Percentiles rank a stretch among this genome's conserved stretches.
Evolutionary conservation across 2,797 vertebrate species (phyloP).

Genomic region (Xenops minutus): DNA sequence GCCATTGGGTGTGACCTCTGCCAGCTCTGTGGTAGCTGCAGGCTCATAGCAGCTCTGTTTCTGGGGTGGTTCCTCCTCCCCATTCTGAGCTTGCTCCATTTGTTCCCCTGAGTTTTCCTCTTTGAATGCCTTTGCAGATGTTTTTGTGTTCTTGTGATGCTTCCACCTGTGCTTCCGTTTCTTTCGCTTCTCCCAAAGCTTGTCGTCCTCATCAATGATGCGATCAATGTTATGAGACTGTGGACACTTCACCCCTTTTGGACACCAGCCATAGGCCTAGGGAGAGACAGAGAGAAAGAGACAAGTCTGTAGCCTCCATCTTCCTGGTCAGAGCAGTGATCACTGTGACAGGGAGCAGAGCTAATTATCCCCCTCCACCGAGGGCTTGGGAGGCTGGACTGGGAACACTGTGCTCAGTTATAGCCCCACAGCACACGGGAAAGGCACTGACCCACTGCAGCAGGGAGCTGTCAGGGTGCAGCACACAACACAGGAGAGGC

Average conservation of each 20-base stretch:
- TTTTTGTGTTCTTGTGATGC: constrained; percentile 71
- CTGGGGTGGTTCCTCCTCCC: constrained; percentile 54
- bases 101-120: constrained; percentile 9
- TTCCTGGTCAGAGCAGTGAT: not conserved
- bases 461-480: not conserved
- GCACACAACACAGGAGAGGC: accelerated
- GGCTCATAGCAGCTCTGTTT: constrained; percentile 66
- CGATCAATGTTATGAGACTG: constrained; percentile 92
- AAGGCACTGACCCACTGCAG: not conserved
- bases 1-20: not conserved
- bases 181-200: constrained; percentile 75
- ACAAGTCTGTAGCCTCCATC: not conserved
- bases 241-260: constrained; percentile 84
- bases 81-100: not conserved
- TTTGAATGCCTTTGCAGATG: not conserved
- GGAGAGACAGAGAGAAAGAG: not conserved
- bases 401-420: not conserved
- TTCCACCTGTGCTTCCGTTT: constrained; percentile 81
- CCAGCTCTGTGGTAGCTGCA: not conserved
- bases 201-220: constrained; percentile 92
- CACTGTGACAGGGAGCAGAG: accelerated
- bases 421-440: not conserved
- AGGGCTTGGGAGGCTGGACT: not conserved
- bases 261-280: constrained; percentile 95
- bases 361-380: not conserved